phyloP scores from a whole-genome alignment of 30 jellyfish, hydroid and myxozoan species.

The Hydractinia echinata region DNA sequence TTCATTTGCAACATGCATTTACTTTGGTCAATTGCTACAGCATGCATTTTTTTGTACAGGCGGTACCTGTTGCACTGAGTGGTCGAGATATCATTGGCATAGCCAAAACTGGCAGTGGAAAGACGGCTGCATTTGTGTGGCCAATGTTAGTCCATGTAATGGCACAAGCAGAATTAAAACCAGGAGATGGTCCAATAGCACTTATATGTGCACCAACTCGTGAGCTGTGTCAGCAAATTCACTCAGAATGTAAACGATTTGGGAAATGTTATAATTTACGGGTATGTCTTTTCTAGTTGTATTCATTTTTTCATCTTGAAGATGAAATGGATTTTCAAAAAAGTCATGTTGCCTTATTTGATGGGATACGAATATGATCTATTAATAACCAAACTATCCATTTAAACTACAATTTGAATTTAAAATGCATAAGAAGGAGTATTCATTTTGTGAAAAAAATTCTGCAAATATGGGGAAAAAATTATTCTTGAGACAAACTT shows the following conservation, averaged over 20 bases:
- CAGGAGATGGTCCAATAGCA: slow-evolving; percentile 99
- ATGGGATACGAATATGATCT: too few species aligned
- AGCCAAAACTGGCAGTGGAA: slow-evolving; percentile 99
- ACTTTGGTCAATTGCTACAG: too few species aligned
- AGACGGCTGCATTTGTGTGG: slow-evolving; percentile 98
- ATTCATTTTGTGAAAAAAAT: too few species aligned
- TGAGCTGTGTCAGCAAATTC: slow-evolving; percentile 94
- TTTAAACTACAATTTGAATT: too few species aligned
- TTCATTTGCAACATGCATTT: too few species aligned
- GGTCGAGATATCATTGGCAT: slow-evolving; percentile 98
- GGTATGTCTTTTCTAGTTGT: slow-evolving; percentile 36
- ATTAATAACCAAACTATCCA: too few species aligned
- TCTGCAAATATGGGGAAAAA: too few species aligned
- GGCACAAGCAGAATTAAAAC: slow-evolving; percentile 87
- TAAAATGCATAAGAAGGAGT: too few species aligned
- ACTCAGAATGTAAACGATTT: slow-evolving; percentile 72
- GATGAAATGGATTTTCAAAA: too few species aligned
- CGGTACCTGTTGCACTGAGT: slow-evolving; percentile 92
- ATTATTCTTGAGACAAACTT: too few species aligned
- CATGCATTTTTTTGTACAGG: slow-evolving; percentile 40
- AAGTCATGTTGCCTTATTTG: too few species aligned
- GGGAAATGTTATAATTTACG: slow-evolving; percentile 84
- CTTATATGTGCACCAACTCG: slow-evolving; percentile 97
- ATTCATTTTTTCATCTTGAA: too few species aligned
- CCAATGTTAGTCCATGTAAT: slow-evolving; percentile 95